Percentiles rank a stretch among this genome's conserved stretches.
phyloP scores from a whole-genome alignment of 1,140 invertebrate species.

The Heliconius nattereri region DNA sequence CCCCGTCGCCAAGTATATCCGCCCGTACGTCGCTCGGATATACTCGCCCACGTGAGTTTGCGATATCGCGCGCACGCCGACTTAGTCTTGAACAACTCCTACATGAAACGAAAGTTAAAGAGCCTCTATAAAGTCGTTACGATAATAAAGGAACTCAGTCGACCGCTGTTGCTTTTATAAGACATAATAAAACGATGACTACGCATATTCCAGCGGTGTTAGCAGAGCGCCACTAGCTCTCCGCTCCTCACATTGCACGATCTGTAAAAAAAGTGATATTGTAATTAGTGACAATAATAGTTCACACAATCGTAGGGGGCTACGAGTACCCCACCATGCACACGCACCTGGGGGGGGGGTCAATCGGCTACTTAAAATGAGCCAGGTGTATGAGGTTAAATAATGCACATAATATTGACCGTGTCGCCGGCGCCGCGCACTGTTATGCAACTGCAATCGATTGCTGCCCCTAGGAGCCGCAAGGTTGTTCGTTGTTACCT shows the following conservation, averaged over 20 bases:
- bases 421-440: constrained; percentile 37
- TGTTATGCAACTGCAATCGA: constrained; percentile 46
- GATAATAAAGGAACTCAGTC: constrained; percentile 17
- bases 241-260: not conserved
- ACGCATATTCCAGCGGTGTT: constrained; percentile 49
- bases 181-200: constrained; percentile 43
- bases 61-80: constrained; percentile 57
- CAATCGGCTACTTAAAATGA: constrained; percentile 49
- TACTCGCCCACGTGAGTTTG: constrained; percentile 48
- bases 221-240: not conserved
- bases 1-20: constrained; percentile 47
- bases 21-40: constrained; percentile 41
- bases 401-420: constrained; percentile 42
- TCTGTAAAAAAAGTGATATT: not conserved
- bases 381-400: constrained; percentile 43
- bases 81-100: not conserved
- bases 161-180: not conserved
- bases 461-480: constrained; percentile 25
- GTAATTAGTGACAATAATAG: not conserved
- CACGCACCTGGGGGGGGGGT: not conserved
- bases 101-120: too few species aligned
- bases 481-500: not conserved
- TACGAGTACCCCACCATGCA: too few species aligned
- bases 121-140: constrained; percentile 21
- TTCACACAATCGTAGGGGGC: too few species aligned